Evolutionary conservation across 1,140 invertebrate species (phyloP), one percentile per base, ranked within the genome.

Genomic region (Limonius californicus): DNA sequence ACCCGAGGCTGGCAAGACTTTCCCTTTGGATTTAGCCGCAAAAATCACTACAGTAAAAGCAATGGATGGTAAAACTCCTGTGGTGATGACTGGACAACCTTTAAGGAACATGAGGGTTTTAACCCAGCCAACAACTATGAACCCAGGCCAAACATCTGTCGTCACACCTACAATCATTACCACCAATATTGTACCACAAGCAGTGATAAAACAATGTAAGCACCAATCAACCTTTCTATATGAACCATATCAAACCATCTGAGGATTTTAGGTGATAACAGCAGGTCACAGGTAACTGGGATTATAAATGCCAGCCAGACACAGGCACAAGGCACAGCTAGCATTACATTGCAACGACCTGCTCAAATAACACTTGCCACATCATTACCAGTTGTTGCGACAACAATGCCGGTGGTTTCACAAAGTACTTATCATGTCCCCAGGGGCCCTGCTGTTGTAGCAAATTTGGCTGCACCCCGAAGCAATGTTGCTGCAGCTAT

Each of bases 361-460:
- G 54, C 70, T 23, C 74, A 76, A 67, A 71, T 77, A 15, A 72
- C 74, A n/a, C 60, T 76, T n/a, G 67, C 70, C 15, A 66, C 71
- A 15, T 50, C 68, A 35, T 12, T 65, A 6, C 70, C 71, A 15
- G 64, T 73, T 8, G 63, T 71, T 12, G 54, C 70, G 7, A 66
- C 71, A 19, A 56, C 68, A 43, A 8, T 65, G 4, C 70, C 71
- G 15, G 64, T 73, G 12, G 62, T 70, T 12, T 30, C 70, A 12
- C 47, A 55, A 15, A 55, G 30, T 47, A 66, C 73, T 11, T 76
- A 73, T 59, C 76, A 77, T 67, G 73, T 77, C 8, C 76, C 76
- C 7, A 65, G 76, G 55, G 76, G 76, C 20, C 72, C 76, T 15
- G 72, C 76, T 23, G 76, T 75, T 55, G 76, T 76, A 1, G 76